Evolutionary conservation across 1,140 invertebrate species (phyloP), one percentile per base, ranked within the genome.

Genomic region (Micrasema longulum): DNA sequence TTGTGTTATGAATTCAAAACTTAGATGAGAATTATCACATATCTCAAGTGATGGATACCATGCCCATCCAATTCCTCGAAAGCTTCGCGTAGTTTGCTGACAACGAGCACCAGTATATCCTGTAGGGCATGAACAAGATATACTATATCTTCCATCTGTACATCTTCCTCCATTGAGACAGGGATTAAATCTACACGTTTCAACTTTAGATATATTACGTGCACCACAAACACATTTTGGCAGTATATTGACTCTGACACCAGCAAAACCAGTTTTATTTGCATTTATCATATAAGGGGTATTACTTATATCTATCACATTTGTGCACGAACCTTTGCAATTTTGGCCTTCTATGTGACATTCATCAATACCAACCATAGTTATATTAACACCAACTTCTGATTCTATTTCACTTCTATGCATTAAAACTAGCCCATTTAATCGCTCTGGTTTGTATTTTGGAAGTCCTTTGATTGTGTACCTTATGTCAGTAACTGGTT

Each of bases 261-360:
- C 90, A 18, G 91, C 89, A 55, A 92, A 79, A 0, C 90, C 85
- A 0, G 82, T 93, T 71, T 90, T 89, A 77, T 94, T 94, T 0
- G 92, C 89, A 78, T 93, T 93, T 3, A 93, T 89, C 76, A 91
- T 87, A 66, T 90, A 89, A 0, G 92, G 91, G 9, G 87, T 77
- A 45, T 85, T 82, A 77, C 86, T 88, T 14, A 91, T 86, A 63
- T 89, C 87, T 11, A 92, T 80, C 11, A 82, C 80, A 22, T 89
- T 91, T 11, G 87, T 87, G 77, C 91, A 92, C 2, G 89, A 90
- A 1, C 86, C 87, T 77, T 89, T 88, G 77, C 89, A 90, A 10
- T 84, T 84, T 35, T 88, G 84, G 69, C 88, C 84, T 77, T 88
- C 87, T 47, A 85, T 82, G 38, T 90, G 78, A 73, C 91, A 92